Percentiles rank a stretch among this genome's conserved stretches.
These are phyloP conservation scores for Tholera decimalis DNA, from an alignment of 2,888 invertebrate genomes.

Conservation along the genomic window DNA sequence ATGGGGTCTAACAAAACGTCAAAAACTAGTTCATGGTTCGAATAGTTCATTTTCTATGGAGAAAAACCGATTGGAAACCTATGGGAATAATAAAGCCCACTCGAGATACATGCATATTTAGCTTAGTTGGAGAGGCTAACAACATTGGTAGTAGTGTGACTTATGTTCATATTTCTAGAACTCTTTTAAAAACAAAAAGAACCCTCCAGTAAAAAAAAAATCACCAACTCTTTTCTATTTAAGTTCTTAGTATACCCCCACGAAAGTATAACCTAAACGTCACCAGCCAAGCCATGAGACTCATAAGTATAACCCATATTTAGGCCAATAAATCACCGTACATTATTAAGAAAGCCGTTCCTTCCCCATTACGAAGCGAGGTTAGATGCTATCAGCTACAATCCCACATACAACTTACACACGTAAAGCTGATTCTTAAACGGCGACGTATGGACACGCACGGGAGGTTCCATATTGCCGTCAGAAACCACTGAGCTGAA, in stretches of 20 bases:
- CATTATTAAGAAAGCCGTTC: slow-evolving; percentile 47
- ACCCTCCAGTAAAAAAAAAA: neutral
- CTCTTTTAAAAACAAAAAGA: too few species aligned
- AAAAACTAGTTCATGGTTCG: too few species aligned
- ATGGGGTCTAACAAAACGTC: too few species aligned
- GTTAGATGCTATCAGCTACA: slow-evolving; percentile 67
- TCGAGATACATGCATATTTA: too few species aligned
- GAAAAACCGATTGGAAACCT: too few species aligned
- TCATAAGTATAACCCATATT: slow-evolving; percentile 62
- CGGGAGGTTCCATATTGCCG: slow-evolving; percentile 25
- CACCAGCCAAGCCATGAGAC: slow-evolving; percentile 11
- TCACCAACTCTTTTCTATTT: neutral
- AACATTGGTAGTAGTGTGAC: too few species aligned
- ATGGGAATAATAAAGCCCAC: too few species aligned
- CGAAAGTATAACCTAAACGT: slow-evolving; percentile 17
- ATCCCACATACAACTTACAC: slow-evolving; percentile 68
- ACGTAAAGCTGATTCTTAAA: slow-evolving; percentile 70
- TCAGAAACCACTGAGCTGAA: slow-evolving; percentile 7
- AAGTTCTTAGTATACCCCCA: slow-evolving; percentile 6
- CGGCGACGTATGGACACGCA: slow-evolving; percentile 68
- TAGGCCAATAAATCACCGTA: slow-evolving; percentile 49
- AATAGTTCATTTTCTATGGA: too few species aligned
- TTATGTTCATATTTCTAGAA: too few species aligned
- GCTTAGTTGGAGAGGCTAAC: too few species aligned
- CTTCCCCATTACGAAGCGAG: slow-evolving; percentile 59